Conservation (phyloP, 2,888 invertebrate species). For the Ophraella communa region DNA sequence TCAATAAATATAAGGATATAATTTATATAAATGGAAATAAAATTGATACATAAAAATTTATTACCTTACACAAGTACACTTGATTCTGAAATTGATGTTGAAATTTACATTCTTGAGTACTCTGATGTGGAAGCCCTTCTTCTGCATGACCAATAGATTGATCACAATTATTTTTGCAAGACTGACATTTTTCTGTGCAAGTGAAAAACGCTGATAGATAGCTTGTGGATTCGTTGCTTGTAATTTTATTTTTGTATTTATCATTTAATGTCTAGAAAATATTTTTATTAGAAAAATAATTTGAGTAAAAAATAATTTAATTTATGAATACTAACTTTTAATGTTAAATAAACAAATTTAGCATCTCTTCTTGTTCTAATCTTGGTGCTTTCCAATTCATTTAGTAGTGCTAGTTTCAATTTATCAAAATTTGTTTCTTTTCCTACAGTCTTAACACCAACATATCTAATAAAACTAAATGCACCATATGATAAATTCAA, state of each 20-base stretch:
- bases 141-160: constrained; percentile 72
- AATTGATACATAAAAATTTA: constrained; percentile 20
- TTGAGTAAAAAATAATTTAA: not conserved
- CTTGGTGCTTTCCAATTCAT: constrained; percentile 72
- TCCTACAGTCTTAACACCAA: constrained; percentile 66
- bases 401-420: constrained; percentile 65
- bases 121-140: constrained; percentile 67
- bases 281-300: not conserved
- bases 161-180: constrained; percentile 70
- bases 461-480: constrained; percentile 74
- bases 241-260: constrained; percentile 75
- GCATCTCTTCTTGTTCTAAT: constrained; percentile 74
- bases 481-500: constrained; percentile 71
- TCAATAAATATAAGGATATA: constrained; percentile 9
- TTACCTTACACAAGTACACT: constrained; percentile 68
- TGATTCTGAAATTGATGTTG: constrained; percentile 79
- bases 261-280: constrained; percentile 69
- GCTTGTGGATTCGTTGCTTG: constrained; percentile 66
- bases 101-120: constrained; percentile 64
- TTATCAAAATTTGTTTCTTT: constrained; percentile 67
- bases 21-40: no score
- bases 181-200: constrained; percentile 73
- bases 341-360: constrained; percentile 69
- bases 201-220: constrained; percentile 84
- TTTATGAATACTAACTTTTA: constrained; percentile 63